Evolutionary conservation across 2,797 vertebrate species (phyloP), one percentile per base, ranked within the genome.

Genomic region (Megaceryle alcyon): DNA sequence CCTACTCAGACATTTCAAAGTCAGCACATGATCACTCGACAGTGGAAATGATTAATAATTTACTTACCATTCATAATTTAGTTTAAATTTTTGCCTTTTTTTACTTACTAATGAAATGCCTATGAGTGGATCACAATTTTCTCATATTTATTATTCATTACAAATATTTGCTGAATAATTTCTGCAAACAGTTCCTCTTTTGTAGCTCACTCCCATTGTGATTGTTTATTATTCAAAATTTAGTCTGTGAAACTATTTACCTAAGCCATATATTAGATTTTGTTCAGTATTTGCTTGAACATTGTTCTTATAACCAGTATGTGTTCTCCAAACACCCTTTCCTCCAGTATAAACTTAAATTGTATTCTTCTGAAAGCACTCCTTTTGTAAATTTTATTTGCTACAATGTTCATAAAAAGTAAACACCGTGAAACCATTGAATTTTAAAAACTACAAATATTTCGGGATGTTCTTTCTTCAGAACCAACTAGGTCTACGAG

Each of bases 91-190:
- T 87, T 86, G 46, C 49, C 41, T 81, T 91, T 96, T 96, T 96
- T 95, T 88, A 82, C 56, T 92, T 77, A 57, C 68, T 77, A 85
- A 81, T 82, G 28, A 96, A 86, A 93, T 31, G 72, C 28, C 66
- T 85, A 7, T 46, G 71, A 94, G 37, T 60, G 19, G 75, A 93
- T 94, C 87, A 94, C 60, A 72, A 59, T 95, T 96, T 88, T 85
- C 63, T 85, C 57, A n/a, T 84, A 90, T 96, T 89, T 95, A 93
- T 97, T 97, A 94, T 96, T 97, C 85, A 95, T 95, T 86, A 64
- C 66, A 91, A 91, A 59, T 72, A 65, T 94, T 94, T 91, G 91
- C 84, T 92, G 82, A 94, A 91, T 91, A 90, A 92, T 93, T 92
- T 88, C 82, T 84, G 41, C 82, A 94, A 90, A 88, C 54, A 84